Base-by-base conservation (phyloP, 2,113 vertebrate genomes). In the Onychostoma macrolepis region DNA sequence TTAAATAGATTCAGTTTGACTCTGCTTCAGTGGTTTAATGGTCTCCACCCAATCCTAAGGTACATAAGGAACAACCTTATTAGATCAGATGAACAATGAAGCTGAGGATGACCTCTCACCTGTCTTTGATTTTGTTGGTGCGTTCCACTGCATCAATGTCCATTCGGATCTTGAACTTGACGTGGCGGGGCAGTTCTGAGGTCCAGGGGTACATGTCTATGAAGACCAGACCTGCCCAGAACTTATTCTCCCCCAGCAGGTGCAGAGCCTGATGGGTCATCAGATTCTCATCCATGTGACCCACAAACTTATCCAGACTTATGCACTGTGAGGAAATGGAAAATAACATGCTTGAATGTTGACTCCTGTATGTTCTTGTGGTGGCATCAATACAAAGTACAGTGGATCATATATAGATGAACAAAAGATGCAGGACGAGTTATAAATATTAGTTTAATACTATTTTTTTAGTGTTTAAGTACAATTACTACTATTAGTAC, bases 81-180 rank as follows among this genome's bases (percentile, higher is more conserved):
- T 78, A 56, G 77, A 21, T 80, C 21, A 80, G 12, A 24, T 80
- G n/a, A 41, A 43, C 11, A 80, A 41, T 80, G 12, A 17, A 0
- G 30, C 30, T 43, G 43, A 12, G 21, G 36, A 74, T 63, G 74
- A 28, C 26, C 1, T 17, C 26, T 89, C 84, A 96, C 98, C 98
- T 97, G 95, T 99, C 98, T 93, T 97, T 98, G 92, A 99, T 97
- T 93, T 99, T 99, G 89, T 99, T 99, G 90, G 97, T 99, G 82
- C 98, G 96, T 92, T 99, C 97, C 90, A 99, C 97, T 9, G 95
- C 95, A 1, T 99, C 98, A 33, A 99, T 99, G 91, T 99, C 97
- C 98, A 99, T 99, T 82, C 97, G 96, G 89, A 99, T 99, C 94
- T 99, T 99, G 90, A 97, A 99, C 85, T 94, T 97, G 91, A 99